Evolutionary conservation across 2,888 invertebrate genomes (phyloP).

Genomic region (Hemistola chrysoprasaria): DNA sequence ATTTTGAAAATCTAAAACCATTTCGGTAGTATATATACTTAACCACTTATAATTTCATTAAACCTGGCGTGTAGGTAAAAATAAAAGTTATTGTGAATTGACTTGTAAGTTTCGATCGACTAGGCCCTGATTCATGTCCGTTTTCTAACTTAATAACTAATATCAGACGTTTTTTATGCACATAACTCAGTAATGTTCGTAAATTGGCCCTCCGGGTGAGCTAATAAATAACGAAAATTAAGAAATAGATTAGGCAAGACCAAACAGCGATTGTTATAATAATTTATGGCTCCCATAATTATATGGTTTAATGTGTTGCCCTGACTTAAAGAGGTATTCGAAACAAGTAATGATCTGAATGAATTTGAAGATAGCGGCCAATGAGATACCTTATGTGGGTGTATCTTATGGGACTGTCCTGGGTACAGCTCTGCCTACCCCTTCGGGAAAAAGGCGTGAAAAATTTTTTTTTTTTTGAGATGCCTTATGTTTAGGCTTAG

Average conservation of each 20-base stretch:
- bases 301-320: conserved; percentile 28
- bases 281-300: conserved; percentile 47
- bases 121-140: conserved; percentile 2
- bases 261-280: conserved; percentile 38
- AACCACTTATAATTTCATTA: too few relatives aligned
- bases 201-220: conserved; percentile 37
- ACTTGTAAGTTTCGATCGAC: conserved; percentile 1
- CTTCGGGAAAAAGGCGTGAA: too few relatives aligned
- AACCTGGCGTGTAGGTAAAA: too few relatives aligned
- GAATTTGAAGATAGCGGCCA: conserved; percentile 24
- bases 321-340: conserved; percentile 35
- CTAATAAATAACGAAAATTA: conserved; percentile 46
- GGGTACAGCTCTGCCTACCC: too few relatives aligned
- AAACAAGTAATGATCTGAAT: conserved; percentile 32
- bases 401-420: too few relatives aligned
- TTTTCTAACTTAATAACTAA: conserved; percentile 10
- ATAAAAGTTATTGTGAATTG: background rate
- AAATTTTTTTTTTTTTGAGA: too few relatives aligned
- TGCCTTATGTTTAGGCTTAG: too few relatives aligned
- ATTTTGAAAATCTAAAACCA: too few relatives aligned
- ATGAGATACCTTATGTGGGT: too few relatives aligned
- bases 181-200: conserved; percentile 40
- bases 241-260: conserved; percentile 37
- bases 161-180: conserved; percentile 37
- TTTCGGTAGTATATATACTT: too few relatives aligned